Conservation (phyloP, 2,113 vertebrate species). For the Lepus americanus region DNA sequence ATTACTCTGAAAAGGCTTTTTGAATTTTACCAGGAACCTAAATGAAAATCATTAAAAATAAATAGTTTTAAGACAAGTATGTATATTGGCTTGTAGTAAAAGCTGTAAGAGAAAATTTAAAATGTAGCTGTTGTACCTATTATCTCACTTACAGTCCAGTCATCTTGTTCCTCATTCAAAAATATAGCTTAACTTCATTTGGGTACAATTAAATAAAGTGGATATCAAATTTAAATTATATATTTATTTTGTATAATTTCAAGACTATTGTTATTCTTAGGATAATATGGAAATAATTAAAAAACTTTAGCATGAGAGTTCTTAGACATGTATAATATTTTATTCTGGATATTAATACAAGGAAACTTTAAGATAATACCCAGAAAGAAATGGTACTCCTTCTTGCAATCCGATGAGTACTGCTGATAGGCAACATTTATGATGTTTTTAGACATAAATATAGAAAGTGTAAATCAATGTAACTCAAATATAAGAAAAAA, state of each 20-base stretch:
- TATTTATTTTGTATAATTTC: constrained; percentile 12
- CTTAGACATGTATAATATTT: constrained; percentile 25
- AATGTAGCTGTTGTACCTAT: background rate
- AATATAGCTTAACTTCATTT: constrained; percentile 25
- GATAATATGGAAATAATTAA: constrained; percentile 3
- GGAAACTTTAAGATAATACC: background rate
- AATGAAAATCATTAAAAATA: background rate
- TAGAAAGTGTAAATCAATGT: background rate
- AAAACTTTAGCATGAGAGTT: background rate
- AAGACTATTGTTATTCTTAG: background rate
- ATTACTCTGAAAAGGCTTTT: background rate
- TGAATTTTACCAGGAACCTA: background rate
- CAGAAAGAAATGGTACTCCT: background rate
- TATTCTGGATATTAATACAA: background rate
- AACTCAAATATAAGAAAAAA: background rate
- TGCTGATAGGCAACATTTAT: background rate
- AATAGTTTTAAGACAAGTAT: background rate
- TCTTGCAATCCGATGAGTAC: background rate
- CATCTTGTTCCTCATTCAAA: background rate
- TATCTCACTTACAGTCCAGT: background rate
- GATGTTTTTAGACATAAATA: background rate
- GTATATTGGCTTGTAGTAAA: constrained; percentile 13
- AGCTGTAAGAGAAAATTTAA: background rate
- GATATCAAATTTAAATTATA: constrained; percentile 20
- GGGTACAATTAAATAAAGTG: background rate